Percentiles rank a stretch among this genome's conserved stretches.
These are phyloP conservation scores for Lycocerus yunnanus DNA, from an alignment of 2,888 invertebrate species.

Conservation along the genomic window DNA sequence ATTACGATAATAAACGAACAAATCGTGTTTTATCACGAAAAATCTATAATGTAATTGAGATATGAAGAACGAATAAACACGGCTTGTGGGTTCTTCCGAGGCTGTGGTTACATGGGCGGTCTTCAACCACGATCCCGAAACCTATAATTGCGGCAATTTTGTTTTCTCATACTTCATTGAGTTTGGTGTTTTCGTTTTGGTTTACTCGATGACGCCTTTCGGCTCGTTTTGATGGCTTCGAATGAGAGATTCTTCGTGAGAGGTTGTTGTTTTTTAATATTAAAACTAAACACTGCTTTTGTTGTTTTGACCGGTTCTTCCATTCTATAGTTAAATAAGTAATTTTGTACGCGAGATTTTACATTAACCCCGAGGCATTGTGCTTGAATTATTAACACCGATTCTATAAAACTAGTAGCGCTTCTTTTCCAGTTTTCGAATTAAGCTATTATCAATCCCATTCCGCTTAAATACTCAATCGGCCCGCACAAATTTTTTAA, in stretches of 20 bases:
- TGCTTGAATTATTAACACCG: constrained; percentile 31
- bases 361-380: constrained; percentile 10
- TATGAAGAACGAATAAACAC: constrained; percentile 47
- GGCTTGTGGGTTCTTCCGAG: constrained; percentile 43
- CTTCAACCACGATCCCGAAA: constrained; percentile 52
- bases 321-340: constrained; percentile 31
- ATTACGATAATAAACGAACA: constrained; percentile 18
- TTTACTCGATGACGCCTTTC: constrained; percentile 46
- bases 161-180: constrained; percentile 53
- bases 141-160: constrained; percentile 55
- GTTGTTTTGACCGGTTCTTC: constrained; percentile 8
- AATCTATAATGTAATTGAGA: constrained; percentile 49
- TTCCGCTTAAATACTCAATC: neutral
- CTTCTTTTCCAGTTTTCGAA: neutral
- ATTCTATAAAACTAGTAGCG: constrained; percentile 34
- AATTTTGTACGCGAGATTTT: constrained; percentile 28
- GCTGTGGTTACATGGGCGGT: constrained; percentile 56
- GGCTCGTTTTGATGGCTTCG: constrained; percentile 42
- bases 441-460: constrained; percentile 15
- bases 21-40: constrained; percentile 16
- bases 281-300: constrained; percentile 11
- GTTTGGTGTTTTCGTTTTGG: constrained; percentile 49
- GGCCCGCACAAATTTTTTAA: neutral
- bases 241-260: constrained; percentile 42
- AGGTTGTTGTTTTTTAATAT: constrained; percentile 36